phyloP scores from a whole-genome alignment of 2,797 vertebrate species.

The Lindbergichthys nudifrons region DNA sequence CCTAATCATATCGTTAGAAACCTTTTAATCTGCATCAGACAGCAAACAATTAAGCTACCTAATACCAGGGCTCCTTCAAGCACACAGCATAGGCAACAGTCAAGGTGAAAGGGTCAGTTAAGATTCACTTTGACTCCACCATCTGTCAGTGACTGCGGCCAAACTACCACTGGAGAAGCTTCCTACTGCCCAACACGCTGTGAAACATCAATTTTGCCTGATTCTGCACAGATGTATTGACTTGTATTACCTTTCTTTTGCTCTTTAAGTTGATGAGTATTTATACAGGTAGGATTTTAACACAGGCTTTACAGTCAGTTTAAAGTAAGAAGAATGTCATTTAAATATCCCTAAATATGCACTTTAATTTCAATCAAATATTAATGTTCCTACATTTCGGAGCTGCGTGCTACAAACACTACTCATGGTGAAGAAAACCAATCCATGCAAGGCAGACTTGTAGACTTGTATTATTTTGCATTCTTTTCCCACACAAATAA shows the following conservation, averaged over 20 bases:
- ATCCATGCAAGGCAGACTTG: neutral
- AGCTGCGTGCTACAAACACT: neutral
- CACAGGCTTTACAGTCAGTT: neutral
- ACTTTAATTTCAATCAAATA: neutral
- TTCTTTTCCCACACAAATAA: neutral
- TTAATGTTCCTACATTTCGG: neutral
- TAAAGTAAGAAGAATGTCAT: neutral
- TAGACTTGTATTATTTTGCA: neutral
- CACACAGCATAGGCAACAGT: conserved; percentile 3
- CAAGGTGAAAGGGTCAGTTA: conserved; percentile 35
- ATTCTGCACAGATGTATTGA: conserved; percentile 11
- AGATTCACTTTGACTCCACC: conserved; percentile 48
- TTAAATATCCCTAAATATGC: neutral
- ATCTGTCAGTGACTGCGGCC: conserved; percentile 44
- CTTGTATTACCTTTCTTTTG: neutral
- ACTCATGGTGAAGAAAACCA: neutral
- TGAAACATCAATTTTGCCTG: neutral
- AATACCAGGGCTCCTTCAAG: neutral
- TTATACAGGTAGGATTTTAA: neutral
- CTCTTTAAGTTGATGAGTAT: neutral
- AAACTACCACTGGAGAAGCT: neutral
- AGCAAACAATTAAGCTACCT: neutral
- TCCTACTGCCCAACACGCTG: conserved; percentile 15
- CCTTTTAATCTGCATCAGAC: neutral
- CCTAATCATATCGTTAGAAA: neutral